Conservation (phyloP, 2,888 invertebrate species). For the Meiosimyza decipiens region DNA sequence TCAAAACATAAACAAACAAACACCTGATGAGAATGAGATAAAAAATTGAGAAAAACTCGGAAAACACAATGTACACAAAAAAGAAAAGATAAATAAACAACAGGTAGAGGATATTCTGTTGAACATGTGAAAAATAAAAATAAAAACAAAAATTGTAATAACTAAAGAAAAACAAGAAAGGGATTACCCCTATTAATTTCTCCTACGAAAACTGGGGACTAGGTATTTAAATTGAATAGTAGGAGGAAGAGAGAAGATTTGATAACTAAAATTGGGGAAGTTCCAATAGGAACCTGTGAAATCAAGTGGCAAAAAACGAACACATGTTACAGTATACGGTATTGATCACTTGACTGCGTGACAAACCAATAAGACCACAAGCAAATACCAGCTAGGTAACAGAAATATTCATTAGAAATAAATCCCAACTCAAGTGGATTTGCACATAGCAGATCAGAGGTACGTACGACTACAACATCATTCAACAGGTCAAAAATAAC, state of each 20-base stretch:
- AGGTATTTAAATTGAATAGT: background rate
- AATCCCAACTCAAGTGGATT: too few species aligned
- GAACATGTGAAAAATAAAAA: conserved; percentile 16
- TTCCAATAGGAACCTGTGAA: conserved; percentile 41
- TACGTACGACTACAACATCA: too few species aligned
- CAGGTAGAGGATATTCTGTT: conserved; percentile 13
- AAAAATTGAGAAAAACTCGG: background rate
- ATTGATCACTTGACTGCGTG: too few species aligned
- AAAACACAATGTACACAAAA: conserved; percentile 23
- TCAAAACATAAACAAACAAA: conserved; percentile 16
- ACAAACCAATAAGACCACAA: too few species aligned
- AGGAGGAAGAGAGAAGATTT: conserved; percentile 16
- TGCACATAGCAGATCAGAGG: too few species aligned
- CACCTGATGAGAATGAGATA: conserved; percentile 6
- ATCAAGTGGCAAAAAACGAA: conserved; percentile 11
- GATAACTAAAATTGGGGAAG: conserved; percentile 35
- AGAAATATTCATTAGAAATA: too few species aligned
- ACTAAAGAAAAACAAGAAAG: conserved; percentile 5
- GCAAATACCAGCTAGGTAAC: too few species aligned
- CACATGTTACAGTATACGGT: too few species aligned
- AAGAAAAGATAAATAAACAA: conserved; percentile 9
- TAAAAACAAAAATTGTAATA: conserved; percentile 15
- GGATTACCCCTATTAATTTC: conserved; percentile 39
- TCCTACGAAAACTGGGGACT: conserved; percentile 34
- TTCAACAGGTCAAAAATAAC: conserved; percentile 6